Conservation (phyloP, 2,888 invertebrate genomes). For the Dichetophora obliterata region DNA sequence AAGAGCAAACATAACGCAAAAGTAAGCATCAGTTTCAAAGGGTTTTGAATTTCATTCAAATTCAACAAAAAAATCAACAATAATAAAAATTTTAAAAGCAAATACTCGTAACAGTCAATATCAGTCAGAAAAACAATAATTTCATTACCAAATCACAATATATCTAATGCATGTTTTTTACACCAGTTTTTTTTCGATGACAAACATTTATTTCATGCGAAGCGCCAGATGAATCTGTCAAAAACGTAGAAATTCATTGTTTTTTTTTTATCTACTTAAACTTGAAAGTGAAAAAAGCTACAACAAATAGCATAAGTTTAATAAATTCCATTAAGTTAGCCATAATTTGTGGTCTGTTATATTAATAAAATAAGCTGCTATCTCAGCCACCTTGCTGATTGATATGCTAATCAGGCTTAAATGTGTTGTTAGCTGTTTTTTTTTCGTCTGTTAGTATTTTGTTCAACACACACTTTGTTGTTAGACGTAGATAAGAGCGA, state of each 20-base stretch:
- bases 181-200: background rate
- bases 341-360: too few species aligned
- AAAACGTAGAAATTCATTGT: background rate
- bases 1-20: too few species aligned
- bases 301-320: background rate
- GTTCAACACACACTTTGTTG: too few species aligned
- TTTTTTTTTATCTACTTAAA: background rate
- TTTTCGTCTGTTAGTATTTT: too few species aligned
- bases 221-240: slow-evolving; percentile 29
- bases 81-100: background rate
- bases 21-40: background rate
- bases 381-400: too few species aligned
- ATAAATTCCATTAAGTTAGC: background rate
- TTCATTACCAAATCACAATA: background rate
- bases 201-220: slow-evolving; percentile 23
- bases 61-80: background rate
- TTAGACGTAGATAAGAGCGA: too few species aligned
- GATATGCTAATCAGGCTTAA: too few species aligned
- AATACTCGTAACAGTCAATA: background rate
- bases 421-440: too few species aligned
- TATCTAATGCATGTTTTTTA: background rate
- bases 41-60: background rate
- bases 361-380: too few species aligned
- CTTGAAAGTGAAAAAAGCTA: background rate
- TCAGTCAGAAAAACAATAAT: background rate